Evolutionary conservation across 1,140 invertebrate species (phyloP).

Genomic region (Eulimnadia texana): DNA sequence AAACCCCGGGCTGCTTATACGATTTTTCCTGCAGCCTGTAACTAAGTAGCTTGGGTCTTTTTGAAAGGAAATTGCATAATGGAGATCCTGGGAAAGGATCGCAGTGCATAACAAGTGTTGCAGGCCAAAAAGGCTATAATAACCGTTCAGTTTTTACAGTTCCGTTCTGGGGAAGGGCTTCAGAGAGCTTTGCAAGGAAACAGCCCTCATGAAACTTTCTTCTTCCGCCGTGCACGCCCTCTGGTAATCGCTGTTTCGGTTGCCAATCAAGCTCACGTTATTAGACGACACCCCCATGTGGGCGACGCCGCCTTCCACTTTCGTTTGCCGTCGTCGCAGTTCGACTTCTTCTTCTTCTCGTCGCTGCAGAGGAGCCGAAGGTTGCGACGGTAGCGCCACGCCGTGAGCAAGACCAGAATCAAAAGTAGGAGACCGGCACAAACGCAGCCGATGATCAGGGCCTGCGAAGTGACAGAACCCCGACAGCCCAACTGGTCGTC

Average conservation of each 20-base stretch:
- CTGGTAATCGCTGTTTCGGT: constrained; percentile 9
- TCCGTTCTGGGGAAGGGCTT: constrained; percentile 15
- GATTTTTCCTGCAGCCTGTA: too few species aligned
- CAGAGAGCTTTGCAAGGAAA: constrained; percentile 13
- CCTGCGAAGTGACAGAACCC: constrained; percentile 52
- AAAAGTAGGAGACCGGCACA: constrained; percentile 49
- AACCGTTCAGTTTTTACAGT: constrained; percentile 4
- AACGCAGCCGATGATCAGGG: constrained; percentile 57
- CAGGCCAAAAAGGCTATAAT: neutral
- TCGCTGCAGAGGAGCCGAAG: constrained; percentile 49
- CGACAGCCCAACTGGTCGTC: constrained; percentile 65
- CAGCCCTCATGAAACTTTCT: constrained; percentile 12
- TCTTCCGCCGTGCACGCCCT: constrained; percentile 10
- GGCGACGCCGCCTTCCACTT: constrained; percentile 17
- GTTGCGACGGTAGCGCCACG: constrained; percentile 57
- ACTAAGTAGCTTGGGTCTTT: too few species aligned
- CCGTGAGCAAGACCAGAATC: constrained; percentile 47
- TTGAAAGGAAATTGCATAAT: too few species aligned
- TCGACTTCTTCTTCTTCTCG: constrained; percentile 6
- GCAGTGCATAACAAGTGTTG: neutral
- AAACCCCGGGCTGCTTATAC: too few species aligned
- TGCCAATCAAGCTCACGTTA: constrained; percentile 5
- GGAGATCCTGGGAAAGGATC: too few species aligned
- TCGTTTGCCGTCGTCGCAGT: neutral
- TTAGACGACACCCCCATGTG: neutral